These are phyloP conservation scores for Pluvialis apricaria DNA, from an alignment of 2,113 vertebrate species.

Conservation along the genomic window DNA sequence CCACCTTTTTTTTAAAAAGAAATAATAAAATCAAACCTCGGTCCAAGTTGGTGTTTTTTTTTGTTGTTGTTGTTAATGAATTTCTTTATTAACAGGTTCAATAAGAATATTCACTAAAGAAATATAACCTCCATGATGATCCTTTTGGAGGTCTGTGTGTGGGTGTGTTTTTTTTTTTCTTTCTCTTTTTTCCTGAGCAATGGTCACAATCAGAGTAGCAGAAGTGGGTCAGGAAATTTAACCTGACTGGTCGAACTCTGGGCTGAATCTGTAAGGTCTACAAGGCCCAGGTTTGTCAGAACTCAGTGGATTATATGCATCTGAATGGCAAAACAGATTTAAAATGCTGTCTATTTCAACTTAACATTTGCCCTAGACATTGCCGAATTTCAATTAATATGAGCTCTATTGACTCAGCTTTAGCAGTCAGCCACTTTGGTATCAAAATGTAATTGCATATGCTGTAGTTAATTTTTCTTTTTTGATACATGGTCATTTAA, in stretches of 20 bases:
- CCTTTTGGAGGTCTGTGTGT: not conserved
- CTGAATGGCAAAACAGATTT: conserved; percentile 77
- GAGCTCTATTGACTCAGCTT: not conserved
- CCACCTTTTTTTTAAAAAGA: not conserved
- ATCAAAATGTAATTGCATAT: not conserved
- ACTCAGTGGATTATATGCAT: conserved; percentile 60
- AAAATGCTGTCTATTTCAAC: conserved; percentile 70
- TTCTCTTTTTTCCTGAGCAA: conserved; percentile 2
- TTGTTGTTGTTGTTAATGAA: not conserved
- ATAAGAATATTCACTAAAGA: not conserved
- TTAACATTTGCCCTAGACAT: conserved; percentile 70
- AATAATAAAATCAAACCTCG: not conserved
- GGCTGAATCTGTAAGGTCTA: conserved; percentile 60
- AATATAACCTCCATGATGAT: not conserved
- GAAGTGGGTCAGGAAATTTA: conserved; percentile 76
- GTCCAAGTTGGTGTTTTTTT: not conserved
- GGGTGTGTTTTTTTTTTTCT: not conserved
- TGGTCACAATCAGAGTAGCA: conserved; percentile 57
- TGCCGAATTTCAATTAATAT: not conserved
- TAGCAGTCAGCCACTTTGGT: not conserved
- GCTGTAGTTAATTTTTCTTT: not conserved
- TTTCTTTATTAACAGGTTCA: not conserved
- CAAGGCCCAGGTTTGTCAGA: conserved; percentile 68
- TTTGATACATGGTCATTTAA: not conserved
- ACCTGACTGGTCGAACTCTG: conserved; percentile 70